These are phyloP conservation scores for Lophius americanus DNA, from an alignment of 2,797 vertebrate genomes.

Conservation along the genomic window DNA sequence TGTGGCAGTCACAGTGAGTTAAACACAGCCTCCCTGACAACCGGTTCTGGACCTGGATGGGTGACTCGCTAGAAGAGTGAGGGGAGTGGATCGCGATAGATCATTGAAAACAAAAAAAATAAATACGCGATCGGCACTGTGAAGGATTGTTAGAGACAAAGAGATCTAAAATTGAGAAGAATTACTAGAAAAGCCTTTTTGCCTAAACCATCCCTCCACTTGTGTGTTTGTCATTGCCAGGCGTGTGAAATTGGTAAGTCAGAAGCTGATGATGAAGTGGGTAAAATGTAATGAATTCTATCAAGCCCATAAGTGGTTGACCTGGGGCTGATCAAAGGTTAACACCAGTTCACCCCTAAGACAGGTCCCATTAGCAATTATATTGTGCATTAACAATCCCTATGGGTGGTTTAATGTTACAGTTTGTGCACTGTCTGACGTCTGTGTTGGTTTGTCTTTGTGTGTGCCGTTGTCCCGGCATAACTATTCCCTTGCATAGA, in stretches of 20 bases:
- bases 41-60: conserved; percentile 26
- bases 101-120: conserved; percentile 41
- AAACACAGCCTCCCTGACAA: conserved; percentile 47
- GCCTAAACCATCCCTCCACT: conserved; percentile 31
- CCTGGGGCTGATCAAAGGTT: conserved; percentile 78
- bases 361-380: conserved; percentile 80
- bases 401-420: conserved; percentile 50
- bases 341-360: conserved; percentile 78
- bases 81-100: conserved; percentile 22
- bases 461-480: conserved; percentile 26
- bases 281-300: conserved; percentile 79
- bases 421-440: conserved; percentile 46
- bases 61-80: conserved; percentile 19
- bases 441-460: conserved; percentile 25
- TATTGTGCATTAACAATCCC: conserved; percentile 74
- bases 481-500: conserved; percentile 42
- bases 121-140: conserved; percentile 33
- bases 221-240: conserved; percentile 72
- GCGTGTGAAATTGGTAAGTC: conserved; percentile 78
- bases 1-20: conserved; percentile 57
- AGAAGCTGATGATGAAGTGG: conserved; percentile 77
- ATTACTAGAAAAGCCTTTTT: conserved; percentile 17
- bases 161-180: background rate
- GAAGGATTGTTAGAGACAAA: background rate
- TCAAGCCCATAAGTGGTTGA: conserved; percentile 73